A percentile compares a stretch with the other conserved stretches of the same genome.
These are phyloP conservation scores for Hozukius guyotensis DNA, from an alignment of 2,797 vertebrate genomes.

Conservation along the genomic window DNA sequence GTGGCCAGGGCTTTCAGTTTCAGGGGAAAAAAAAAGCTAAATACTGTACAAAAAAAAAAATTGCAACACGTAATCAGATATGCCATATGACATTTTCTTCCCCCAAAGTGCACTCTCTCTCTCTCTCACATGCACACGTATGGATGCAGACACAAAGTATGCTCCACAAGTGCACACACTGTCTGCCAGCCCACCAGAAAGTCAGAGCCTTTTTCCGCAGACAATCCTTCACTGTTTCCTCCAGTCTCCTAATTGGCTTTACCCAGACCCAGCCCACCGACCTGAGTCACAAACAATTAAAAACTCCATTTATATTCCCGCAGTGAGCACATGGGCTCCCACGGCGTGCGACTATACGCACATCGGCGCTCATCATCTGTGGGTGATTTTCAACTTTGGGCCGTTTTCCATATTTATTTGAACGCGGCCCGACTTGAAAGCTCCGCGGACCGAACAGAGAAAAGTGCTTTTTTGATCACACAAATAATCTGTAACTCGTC, in stretches of 20 bases:
- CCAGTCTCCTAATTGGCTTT: conserved; percentile 89
- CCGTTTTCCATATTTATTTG: conserved; percentile 92
- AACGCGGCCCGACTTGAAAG: conserved; percentile 88
- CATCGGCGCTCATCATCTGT: conserved; percentile 90
- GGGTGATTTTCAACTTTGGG: conserved; percentile 90
- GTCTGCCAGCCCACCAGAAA: conserved; percentile 62
- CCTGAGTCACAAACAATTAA: conserved; percentile 93
- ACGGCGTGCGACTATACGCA: conserved; percentile 87
- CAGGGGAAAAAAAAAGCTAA: conserved; percentile 33
- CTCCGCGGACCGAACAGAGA: conserved; percentile 76
- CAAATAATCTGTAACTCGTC: conserved; percentile 87
- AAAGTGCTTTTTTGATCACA: conserved; percentile 90
- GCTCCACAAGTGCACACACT: conserved; percentile 36
- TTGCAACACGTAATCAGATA: conserved; percentile 78
- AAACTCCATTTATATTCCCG: conserved; percentile 90
- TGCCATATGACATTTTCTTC: conserved; percentile 76
- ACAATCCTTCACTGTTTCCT: conserved; percentile 88
- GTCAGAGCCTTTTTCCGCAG: conserved; percentile 84
- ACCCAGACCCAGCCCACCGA: conserved; percentile 85
- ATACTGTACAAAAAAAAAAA: conserved; percentile 56
- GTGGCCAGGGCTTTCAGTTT: conserved; percentile 68
- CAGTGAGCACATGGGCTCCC: conserved; percentile 86
- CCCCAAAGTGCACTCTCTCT: conserved; percentile 36
- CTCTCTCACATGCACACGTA: conserved; percentile 15
- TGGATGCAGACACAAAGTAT: conserved; percentile 30